Evolutionary conservation across 2,888 invertebrate species (phyloP).

Genomic region (Chymomyza procnemis): DNA sequence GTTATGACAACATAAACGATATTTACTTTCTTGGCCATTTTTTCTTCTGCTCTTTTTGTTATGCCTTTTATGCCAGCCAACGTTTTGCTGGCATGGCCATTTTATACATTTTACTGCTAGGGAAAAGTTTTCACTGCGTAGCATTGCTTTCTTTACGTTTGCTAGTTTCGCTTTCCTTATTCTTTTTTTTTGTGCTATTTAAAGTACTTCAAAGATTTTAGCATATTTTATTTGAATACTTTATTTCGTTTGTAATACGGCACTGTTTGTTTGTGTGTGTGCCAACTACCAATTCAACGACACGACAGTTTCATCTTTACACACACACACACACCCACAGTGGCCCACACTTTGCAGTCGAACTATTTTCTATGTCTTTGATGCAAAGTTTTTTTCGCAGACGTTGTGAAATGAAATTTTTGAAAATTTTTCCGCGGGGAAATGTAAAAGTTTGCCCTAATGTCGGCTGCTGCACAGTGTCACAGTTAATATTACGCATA

Average conservation of each 20-base stretch:
- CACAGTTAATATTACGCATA: constrained; percentile 68
- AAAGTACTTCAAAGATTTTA: constrained; percentile 74
- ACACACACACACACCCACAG: neutral
- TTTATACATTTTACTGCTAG: constrained; percentile 20
- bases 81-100: constrained; percentile 48
- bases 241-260: constrained; percentile 68
- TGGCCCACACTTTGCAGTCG: constrained; percentile 35
- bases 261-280: constrained; percentile 22
- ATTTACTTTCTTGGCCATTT: constrained; percentile 57
- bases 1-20: constrained; percentile 74
- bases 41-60: constrained; percentile 24
- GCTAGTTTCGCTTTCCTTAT: constrained; percentile 25
- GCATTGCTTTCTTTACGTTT: constrained; percentile 33
- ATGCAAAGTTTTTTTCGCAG: constrained; percentile 63
- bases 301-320: constrained; percentile 59
- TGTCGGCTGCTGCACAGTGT: constrained; percentile 49
- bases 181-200: constrained; percentile 62
- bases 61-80: constrained; percentile 57
- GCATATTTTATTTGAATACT: constrained; percentile 73
- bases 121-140: constrained; percentile 60
- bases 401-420: constrained; percentile 72
- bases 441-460: constrained; percentile 70
- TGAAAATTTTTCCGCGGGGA: constrained; percentile 74
- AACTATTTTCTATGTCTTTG: constrained; percentile 73
- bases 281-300: constrained; percentile 48